These are phyloP conservation scores for Actinostola sp. DNA, from an alignment of 92 coral and sea anemone genomes.

Conservation along the genomic window DNA sequence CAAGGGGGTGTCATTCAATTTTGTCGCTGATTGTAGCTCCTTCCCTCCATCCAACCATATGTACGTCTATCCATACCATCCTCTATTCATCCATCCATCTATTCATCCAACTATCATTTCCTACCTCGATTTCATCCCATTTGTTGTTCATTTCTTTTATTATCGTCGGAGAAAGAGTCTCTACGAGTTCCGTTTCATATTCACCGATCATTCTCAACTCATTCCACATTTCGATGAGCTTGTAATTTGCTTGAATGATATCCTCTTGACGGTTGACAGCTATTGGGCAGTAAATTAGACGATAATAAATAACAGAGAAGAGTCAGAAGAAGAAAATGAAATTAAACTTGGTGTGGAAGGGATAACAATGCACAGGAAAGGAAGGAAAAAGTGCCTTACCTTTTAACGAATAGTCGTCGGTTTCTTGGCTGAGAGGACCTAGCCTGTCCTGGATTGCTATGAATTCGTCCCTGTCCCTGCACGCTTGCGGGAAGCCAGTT, in stretches of 20 bases:
- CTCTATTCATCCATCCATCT: too few relatives aligned
- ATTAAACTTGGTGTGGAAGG: too few relatives aligned
- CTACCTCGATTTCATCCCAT: not conserved
- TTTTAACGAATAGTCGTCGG: slow-evolving; percentile 19
- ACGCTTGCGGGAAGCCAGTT: slow-evolving; percentile 29
- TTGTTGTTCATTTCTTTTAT: too few relatives aligned
- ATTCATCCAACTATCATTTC: not conserved
- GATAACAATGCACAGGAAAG: too few relatives aligned
- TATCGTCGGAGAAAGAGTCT: not conserved
- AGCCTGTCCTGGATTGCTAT: slow-evolving; percentile 19
- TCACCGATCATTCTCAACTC: slow-evolving; percentile 2
- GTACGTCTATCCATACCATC: too few relatives aligned
- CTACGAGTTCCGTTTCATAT: not conserved
- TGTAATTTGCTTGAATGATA: slow-evolving; percentile 3
- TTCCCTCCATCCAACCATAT: too few relatives aligned
- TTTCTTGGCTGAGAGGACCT: slow-evolving; percentile 24
- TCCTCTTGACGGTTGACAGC: slow-evolving; percentile 10
- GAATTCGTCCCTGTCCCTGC: slow-evolving; percentile 34
- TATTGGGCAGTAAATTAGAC: too few relatives aligned
- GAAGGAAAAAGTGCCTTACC: too few relatives aligned
- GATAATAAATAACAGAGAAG: too few relatives aligned
- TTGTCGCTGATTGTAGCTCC: too few relatives aligned
- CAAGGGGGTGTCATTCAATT: too few relatives aligned
- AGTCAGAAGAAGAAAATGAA: too few relatives aligned
- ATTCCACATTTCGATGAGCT: not conserved